A percentile compares a stretch with the other conserved stretches of the same genome.
These are phyloP conservation scores for Cirrhinus molitorella DNA, from an alignment of 2,797 vertebrate species.

Conservation along the genomic window DNA sequence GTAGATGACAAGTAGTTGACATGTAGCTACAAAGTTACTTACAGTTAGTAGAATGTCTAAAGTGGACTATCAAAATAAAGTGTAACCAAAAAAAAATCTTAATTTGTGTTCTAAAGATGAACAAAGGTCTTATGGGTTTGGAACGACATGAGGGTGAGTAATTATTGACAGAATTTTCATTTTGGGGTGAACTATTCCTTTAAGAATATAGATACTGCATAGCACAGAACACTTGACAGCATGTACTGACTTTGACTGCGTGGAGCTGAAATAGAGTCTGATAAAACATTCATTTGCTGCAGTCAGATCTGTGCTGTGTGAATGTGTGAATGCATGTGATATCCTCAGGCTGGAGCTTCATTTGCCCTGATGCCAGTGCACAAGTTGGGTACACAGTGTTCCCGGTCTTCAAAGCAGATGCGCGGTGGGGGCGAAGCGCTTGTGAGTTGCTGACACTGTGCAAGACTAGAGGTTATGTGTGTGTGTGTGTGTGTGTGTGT, in stretches of 20 bases:
- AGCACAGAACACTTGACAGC: background rate
- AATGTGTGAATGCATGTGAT: slow-evolving; percentile 35
- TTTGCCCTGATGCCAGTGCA: slow-evolving; percentile 43
- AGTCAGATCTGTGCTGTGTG: slow-evolving; percentile 19
- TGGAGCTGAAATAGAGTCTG: background rate
- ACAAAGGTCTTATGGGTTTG: too few relatives aligned
- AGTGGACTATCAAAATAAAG: too few relatives aligned
- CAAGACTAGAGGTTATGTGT: slow-evolving; percentile 17
- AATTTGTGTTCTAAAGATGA: too few relatives aligned
- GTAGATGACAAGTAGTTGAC: too few relatives aligned
- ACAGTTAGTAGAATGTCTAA: too few relatives aligned
- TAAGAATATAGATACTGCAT: background rate
- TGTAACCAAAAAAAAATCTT: too few relatives aligned
- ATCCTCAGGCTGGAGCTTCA: slow-evolving; percentile 21
- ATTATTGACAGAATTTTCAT: too few relatives aligned
- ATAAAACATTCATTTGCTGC: background rate
- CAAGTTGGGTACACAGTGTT: slow-evolving; percentile 48
- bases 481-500: too few relatives aligned
- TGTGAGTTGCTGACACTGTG: slow-evolving; percentile 31
- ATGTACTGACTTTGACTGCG: background rate
- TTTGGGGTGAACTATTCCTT: too few relatives aligned
- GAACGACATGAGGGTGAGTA: too few relatives aligned
- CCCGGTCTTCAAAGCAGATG: slow-evolving; percentile 47
- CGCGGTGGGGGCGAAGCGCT: slow-evolving; percentile 25
- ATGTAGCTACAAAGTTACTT: too few relatives aligned